Percentiles rank a stretch among this genome's conserved stretches.
Evolutionary conservation across 2,888 invertebrate genomes (phyloP).

Genomic region (Icerya purchasi): DNA sequence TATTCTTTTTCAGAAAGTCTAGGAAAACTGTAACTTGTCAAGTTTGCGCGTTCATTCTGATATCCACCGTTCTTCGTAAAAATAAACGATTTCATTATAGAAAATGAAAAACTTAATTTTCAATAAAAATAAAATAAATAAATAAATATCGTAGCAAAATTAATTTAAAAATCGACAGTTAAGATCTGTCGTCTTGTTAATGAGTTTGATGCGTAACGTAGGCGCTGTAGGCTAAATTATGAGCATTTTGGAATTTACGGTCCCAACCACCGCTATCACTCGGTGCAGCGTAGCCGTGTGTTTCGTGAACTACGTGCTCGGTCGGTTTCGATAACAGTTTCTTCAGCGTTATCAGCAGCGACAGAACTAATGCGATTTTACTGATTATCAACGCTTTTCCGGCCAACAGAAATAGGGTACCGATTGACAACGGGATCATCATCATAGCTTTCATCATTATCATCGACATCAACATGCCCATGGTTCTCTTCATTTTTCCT

Average conservation of each 20-base stretch:
- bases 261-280: conserved; percentile 20
- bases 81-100: too few relatives aligned
- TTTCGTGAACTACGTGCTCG: conserved; percentile 32
- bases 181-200: too few relatives aligned
- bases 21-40: too few relatives aligned
- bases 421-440: conserved; percentile 56
- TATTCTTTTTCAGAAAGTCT: too few relatives aligned
- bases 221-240: conserved; percentile 13
- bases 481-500: conserved; percentile 75
- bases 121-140: too few relatives aligned
- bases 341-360: conserved; percentile 62
- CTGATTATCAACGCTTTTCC: conserved; percentile 68
- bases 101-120: too few relatives aligned
- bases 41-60: too few relatives aligned
- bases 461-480: conserved; percentile 80
- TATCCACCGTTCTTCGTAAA: too few relatives aligned
- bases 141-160: too few relatives aligned
- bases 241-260: conserved; percentile 1
- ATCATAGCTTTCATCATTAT: conserved; percentile 65
- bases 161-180: too few relatives aligned
- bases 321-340: conserved; percentile 48
- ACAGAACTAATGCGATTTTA: conserved; percentile 56
- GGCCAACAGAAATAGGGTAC: conserved; percentile 55
- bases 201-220: too few relatives aligned
- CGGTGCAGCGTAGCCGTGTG: conserved; percentile 30